Evolutionary conservation across 2,888 invertebrate species (phyloP).

Genomic region (Eupithecia pulchellata): DNA sequence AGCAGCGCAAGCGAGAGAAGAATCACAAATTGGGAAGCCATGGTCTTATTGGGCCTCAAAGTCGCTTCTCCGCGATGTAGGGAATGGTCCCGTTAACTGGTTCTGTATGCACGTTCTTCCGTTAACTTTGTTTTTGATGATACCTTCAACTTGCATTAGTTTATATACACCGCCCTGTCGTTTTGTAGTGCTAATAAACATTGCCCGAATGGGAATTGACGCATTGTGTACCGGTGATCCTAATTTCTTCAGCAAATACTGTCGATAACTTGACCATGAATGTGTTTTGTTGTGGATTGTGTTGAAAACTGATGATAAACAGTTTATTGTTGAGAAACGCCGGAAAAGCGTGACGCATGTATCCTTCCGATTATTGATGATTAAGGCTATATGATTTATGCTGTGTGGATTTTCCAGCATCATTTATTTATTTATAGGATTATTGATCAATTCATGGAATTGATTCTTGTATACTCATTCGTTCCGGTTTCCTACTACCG

Average conservation of each 20-base stretch:
- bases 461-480: neutral
- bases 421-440: neutral
- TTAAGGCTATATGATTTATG: too few relatives aligned
- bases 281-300: conserved; percentile 67
- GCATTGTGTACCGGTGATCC: conserved; percentile 58
- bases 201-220: conserved; percentile 75
- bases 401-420: too few relatives aligned
- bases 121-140: conserved; percentile 52
- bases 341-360: conserved; percentile 43
- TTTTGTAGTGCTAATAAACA: conserved; percentile 69
- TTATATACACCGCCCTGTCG: conserved; percentile 67
- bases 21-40: conserved; percentile 65
- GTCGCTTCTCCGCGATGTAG: conserved; percentile 64
- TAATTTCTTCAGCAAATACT: conserved; percentile 70
- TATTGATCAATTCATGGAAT: neutral
- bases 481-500: neutral
- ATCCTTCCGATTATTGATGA: conserved; percentile 54
- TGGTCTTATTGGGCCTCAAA: conserved; percentile 60
- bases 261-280: conserved; percentile 81
- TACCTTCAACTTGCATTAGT: conserved; percentile 49
- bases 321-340: conserved; percentile 52
- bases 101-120: conserved; percentile 49
- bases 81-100: conserved; percentile 55
- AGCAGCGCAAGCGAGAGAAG: conserved; percentile 67
- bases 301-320: conserved; percentile 60